Evolutionary conservation across 2,888 invertebrate species (phyloP).

Genomic region (Coremacera marginata): DNA sequence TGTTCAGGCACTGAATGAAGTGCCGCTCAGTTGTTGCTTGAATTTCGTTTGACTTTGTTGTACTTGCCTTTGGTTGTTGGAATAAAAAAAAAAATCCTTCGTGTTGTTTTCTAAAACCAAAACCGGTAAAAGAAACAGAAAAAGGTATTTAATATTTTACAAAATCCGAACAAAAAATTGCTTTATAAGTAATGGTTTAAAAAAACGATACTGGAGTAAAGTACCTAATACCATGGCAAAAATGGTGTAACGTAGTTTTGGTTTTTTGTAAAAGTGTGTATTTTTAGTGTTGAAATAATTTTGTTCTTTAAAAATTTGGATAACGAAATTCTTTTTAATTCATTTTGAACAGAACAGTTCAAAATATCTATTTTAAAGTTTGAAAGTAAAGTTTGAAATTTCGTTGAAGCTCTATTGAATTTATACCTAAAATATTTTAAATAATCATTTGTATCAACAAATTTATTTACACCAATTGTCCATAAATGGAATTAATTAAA

Average conservation of each 20-base stretch:
- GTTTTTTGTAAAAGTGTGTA: too few species aligned
- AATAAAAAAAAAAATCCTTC: too few species aligned
- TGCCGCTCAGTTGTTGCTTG: conserved; percentile 9
- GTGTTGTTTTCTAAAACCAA: neutral
- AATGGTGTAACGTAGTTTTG: too few species aligned
- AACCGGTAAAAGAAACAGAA: neutral
- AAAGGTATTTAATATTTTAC: neutral
- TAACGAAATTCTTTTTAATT: too few species aligned
- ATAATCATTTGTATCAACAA: too few species aligned
- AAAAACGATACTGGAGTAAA: neutral
- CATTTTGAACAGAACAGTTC: too few species aligned
- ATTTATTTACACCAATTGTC: too few species aligned
- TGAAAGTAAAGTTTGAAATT: too few species aligned
- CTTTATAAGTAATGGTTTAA: neutral
- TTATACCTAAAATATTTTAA: neutral
- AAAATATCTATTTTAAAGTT: too few species aligned
- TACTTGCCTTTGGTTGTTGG: neutral
- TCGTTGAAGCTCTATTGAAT: neutral
- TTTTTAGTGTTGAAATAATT: too few species aligned
- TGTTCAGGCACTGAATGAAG: neutral
- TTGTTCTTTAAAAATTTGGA: too few species aligned
- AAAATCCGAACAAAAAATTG: too few species aligned
- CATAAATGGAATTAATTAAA: neutral
- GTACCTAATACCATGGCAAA: neutral
- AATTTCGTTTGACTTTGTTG: conserved; percentile 18